Conservation (phyloP, 1,140 invertebrate genomes). For the Orius insidiosus region DNA sequence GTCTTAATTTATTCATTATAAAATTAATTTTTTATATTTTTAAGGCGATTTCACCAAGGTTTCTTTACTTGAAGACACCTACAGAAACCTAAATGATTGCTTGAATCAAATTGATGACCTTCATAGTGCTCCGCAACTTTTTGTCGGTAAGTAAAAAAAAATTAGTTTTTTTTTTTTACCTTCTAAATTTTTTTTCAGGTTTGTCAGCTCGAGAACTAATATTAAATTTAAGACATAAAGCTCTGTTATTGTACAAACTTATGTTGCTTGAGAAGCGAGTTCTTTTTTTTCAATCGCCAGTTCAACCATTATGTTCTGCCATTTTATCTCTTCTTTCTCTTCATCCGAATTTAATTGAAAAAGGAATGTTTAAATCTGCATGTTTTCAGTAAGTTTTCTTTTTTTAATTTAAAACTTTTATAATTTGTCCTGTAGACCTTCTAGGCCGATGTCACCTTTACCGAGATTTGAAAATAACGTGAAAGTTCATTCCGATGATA, state of each 20-base stretch:
- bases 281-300: conserved; percentile 84
- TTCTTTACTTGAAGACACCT: conserved; percentile 82
- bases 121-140: conserved; percentile 50
- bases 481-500: no score
- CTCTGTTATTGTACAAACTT: conserved; percentile 83
- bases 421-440: conserved; percentile 37
- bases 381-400: conserved; percentile 45
- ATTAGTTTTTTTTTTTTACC: no score
- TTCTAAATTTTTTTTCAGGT: conserved; percentile 33
- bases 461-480: conserved; percentile 33
- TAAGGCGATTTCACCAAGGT: conserved; percentile 52
- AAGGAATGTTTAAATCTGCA: conserved; percentile 68
- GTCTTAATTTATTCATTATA: no score
- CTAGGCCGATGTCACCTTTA: conserved; percentile 62
- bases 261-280: conserved; percentile 77
- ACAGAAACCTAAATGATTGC: conserved; percentile 77
- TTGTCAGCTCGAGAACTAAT: conserved; percentile 65
- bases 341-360: conserved; percentile 76
- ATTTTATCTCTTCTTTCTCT: conserved; percentile 80
- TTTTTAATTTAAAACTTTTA: conserved; percentile 11
- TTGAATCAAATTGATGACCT: conserved; percentile 39
- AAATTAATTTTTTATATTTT: no score
- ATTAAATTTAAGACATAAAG: conserved; percentile 78
- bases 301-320: conserved; percentile 69
- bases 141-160: conserved; percentile 48